Percentiles rank a stretch among this genome's conserved stretches.
phyloP scores from a whole-genome alignment of 2,113 vertebrate genomes.

The Brachionichthys hirsutus region DNA sequence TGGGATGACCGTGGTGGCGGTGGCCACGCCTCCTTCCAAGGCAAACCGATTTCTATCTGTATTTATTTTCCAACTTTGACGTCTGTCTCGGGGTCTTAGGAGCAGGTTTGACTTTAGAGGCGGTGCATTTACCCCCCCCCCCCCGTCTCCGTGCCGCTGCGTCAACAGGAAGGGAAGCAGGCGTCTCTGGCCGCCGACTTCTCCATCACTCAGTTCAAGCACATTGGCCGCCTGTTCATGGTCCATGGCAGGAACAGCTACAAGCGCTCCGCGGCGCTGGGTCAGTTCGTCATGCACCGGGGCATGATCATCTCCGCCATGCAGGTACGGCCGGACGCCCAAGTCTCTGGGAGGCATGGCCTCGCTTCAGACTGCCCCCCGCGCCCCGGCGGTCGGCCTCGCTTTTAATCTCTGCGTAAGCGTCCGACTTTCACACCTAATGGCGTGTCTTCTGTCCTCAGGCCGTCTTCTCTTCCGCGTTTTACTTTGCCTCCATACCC shows the following conservation, averaged over 20 bases:
- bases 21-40: too few relatives aligned
- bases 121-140: too few relatives aligned
- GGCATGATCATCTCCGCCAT: constrained; percentile 98
- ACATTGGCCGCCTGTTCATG: constrained; percentile 93
- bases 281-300: constrained; percentile 97
- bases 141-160: background rate
- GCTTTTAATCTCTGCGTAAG: background rate
- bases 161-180: constrained; percentile 90
- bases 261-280: constrained; percentile 93
- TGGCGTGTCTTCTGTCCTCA: constrained; percentile 51
- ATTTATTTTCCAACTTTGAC: background rate
- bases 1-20: too few relatives aligned
- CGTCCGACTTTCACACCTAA: background rate
- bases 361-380: too few relatives aligned
- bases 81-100: too few relatives aligned
- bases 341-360: too few relatives aligned
- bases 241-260: constrained; percentile 98
- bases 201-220: constrained; percentile 94
- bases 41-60: too few relatives aligned
- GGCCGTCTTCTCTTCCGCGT: constrained; percentile 97
- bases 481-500: constrained; percentile 97
- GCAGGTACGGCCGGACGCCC: constrained; percentile 89
- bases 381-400: too few relatives aligned
- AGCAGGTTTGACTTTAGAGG: too few relatives aligned
- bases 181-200: constrained; percentile 97